Evolutionary conservation across 2,113 vertebrate species (phyloP), one percentile per base, ranked within the genome.

Genomic region (Mionectes macconnelli): DNA sequence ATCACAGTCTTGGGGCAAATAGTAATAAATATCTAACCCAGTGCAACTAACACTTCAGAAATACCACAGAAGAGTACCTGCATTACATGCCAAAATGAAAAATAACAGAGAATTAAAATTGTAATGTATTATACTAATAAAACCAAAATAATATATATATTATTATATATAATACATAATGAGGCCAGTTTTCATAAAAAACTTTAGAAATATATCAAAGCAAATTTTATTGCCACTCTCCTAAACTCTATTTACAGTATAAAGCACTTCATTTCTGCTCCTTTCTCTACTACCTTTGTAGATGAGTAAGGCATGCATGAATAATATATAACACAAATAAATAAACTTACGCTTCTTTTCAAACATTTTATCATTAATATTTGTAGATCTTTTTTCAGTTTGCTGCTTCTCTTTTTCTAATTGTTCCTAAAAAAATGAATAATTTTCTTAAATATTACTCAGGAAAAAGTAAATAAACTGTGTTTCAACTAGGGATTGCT

Each of bases 351-450:
- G 98, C 87, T 99, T 99, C 97, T 98, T 99, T 70, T 99, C 98
- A 56, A 97, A 97, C 19, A 97, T 97, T 94, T 98, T 99, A 40
- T 99, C 98, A 84, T 86, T 98, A 72, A 87, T 64, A 79, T 90
- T 97, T 62, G 97, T 68, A 66, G 97, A 72, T 78, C 98, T 98
- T 69, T 97, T 97, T 74, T 98, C 98, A 56, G 79, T 98, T 96
- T 98, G 98, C 47, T 98, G 98, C 83, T 98, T 98, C 87, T 98
- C 98, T 91, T 98, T 98, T 94, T 98, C 98, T 84, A 99, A 87
- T 49, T 98, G 98, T 81, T 99, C 98, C 98, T 99, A 69, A 94
- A 89, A 73, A 49, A 90, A 96, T 7, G 5, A 95, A 97, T 20
- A 49, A 62, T 79, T 68, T 83, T 56, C 28, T 91, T 45, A 79